phyloP scores from a whole-genome alignment of 2,113 vertebrate species.

The Anguilla rostrata region DNA sequence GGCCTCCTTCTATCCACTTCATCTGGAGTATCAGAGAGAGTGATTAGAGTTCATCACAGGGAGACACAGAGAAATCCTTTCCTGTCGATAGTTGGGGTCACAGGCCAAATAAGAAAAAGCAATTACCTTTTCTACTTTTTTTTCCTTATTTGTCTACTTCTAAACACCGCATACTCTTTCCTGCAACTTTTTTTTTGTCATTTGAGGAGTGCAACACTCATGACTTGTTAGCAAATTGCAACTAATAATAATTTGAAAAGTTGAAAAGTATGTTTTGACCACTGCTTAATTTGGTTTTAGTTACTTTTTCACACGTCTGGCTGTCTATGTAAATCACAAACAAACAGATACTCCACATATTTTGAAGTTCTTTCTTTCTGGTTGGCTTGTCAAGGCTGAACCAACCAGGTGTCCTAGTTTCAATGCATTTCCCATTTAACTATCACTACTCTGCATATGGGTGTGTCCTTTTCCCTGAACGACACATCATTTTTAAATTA shows the following conservation, averaged over 20 bases:
- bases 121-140: background rate
- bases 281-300: too few relatives aligned
- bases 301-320: too few relatives aligned
- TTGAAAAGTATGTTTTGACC: too few relatives aligned
- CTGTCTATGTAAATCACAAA: too few relatives aligned
- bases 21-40: conserved; percentile 3
- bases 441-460: background rate
- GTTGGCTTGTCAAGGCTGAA: background rate
- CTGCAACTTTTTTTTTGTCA: background rate
- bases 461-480: background rate
- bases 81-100: background rate
- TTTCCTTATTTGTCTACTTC: background rate
- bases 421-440: background rate
- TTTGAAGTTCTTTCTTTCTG: too few relatives aligned
- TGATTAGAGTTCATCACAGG: conserved; percentile 9
- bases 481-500: background rate
- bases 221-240: background rate
- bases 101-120: conserved; percentile 10
- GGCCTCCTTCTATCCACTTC: background rate
- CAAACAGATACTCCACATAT: too few relatives aligned
- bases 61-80: background rate
- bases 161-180: background rate
- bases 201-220: background rate
- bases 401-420: background rate
- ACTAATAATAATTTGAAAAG: background rate